These are phyloP conservation scores for Papilio machaon DNA, from an alignment of 1,140 invertebrate genomes.

Conservation along the genomic window DNA sequence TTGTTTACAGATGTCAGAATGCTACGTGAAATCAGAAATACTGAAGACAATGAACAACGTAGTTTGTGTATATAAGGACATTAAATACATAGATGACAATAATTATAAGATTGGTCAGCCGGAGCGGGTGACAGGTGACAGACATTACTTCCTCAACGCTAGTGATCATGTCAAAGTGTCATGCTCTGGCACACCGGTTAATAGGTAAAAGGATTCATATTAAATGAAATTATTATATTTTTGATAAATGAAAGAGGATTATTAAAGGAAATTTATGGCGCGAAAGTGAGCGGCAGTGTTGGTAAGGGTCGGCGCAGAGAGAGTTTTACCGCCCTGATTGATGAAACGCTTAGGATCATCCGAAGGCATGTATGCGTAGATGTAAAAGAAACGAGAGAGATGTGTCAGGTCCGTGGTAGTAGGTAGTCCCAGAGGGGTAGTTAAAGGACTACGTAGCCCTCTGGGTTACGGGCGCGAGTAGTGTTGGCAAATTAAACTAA, in stretches of 20 bases:
- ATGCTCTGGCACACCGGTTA: constrained; percentile 48
- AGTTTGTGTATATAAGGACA: constrained; percentile 57
- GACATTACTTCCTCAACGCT: constrained; percentile 47
- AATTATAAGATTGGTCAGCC: constrained; percentile 44
- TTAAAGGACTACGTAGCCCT: too few species aligned
- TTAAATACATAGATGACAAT: constrained; percentile 52
- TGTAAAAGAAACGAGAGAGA: too few species aligned
- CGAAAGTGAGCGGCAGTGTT: too few species aligned
- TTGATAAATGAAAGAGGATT: neutral
- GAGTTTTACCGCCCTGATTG: too few species aligned
- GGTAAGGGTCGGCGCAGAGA: too few species aligned
- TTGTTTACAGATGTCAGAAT: constrained; percentile 51
- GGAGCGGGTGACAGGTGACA: constrained; percentile 37
- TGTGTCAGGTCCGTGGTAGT: too few species aligned
- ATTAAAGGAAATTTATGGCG: too few species aligned
- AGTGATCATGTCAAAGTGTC: constrained; percentile 59
- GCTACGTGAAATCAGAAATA: constrained; percentile 48
- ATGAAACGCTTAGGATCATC: too few species aligned
- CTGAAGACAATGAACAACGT: constrained; percentile 47
- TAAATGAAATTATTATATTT: neutral
- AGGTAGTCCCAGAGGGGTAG: too few species aligned
- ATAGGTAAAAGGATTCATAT: constrained; percentile 43
- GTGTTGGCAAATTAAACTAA: too few species aligned
- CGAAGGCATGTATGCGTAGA: too few species aligned
- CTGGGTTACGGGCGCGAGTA: too few species aligned